Evolutionary conservation across 2,797 vertebrate genomes (phyloP).

Genomic region (Lagodon rhomboides): DNA sequence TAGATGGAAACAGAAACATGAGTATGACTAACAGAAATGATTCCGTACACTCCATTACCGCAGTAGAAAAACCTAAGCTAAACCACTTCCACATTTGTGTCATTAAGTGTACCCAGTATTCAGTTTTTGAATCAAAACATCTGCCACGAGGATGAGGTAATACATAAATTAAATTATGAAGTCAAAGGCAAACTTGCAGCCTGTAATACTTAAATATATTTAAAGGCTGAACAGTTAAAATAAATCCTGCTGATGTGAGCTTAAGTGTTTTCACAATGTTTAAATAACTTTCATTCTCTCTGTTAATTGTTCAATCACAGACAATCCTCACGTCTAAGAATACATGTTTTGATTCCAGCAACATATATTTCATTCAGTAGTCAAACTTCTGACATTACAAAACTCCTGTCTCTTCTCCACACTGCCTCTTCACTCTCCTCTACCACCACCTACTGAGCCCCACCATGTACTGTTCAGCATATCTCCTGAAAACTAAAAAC

Average conservation of each 20-base stretch:
- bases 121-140: background rate
- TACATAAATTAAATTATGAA: background rate
- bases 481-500: no score
- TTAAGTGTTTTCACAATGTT: no score
- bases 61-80: background rate
- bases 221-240: background rate
- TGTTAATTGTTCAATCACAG: no score
- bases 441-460: no score
- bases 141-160: background rate
- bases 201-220: background rate
- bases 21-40: background rate
- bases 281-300: no score
- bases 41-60: background rate
- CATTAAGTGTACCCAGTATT: background rate
- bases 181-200: background rate
- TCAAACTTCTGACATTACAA: no score
- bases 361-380: no score
- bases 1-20: background rate
- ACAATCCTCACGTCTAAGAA: no score
- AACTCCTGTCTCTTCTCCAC: no score
- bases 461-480: no score
- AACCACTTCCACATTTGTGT: background rate
- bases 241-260: background rate
- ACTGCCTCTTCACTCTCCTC: no score
- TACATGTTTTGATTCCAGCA: no score